Percentiles rank a stretch among this genome's conserved stretches.
Conservation (phyloP, 2,797 vertebrate species). For the Nasua narica region DNA sequence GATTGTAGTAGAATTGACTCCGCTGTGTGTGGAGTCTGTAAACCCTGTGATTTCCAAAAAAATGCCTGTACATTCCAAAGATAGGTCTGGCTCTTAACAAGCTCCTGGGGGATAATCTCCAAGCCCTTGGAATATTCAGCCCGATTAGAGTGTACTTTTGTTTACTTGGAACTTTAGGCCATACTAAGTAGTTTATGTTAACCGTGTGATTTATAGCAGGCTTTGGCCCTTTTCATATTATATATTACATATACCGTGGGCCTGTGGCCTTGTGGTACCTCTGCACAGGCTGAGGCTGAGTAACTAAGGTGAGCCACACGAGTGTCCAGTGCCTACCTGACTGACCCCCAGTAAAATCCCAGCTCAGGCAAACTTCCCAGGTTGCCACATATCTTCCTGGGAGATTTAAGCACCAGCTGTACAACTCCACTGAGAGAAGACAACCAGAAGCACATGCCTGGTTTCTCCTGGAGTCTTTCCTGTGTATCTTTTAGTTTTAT, state of each 20-base stretch:
- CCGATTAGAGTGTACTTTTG: slow-evolving; percentile 28
- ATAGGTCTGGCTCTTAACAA: not conserved
- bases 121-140: not conserved
- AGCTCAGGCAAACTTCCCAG: not conserved
- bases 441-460: not conserved
- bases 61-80: not conserved
- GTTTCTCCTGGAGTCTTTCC: not conserved
- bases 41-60: not conserved
- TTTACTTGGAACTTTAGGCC: not conserved
- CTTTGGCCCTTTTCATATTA: not conserved
- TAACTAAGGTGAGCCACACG: slow-evolving; percentile 3
- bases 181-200: not conserved
- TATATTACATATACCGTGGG: not conserved
- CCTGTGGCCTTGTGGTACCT: not conserved
- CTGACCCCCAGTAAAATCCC: not conserved
- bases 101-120: not conserved
- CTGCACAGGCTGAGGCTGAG: not conserved
- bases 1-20: not conserved
- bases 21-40: not conserved
- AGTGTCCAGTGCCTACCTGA: not conserved
- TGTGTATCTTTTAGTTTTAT: not conserved
- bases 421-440: not conserved
- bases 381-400: not conserved
- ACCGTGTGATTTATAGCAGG: not conserved
- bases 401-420: not conserved